Base-by-base conservation (phyloP, 2,888 invertebrate genomes). In the Tuta absoluta region DNA sequence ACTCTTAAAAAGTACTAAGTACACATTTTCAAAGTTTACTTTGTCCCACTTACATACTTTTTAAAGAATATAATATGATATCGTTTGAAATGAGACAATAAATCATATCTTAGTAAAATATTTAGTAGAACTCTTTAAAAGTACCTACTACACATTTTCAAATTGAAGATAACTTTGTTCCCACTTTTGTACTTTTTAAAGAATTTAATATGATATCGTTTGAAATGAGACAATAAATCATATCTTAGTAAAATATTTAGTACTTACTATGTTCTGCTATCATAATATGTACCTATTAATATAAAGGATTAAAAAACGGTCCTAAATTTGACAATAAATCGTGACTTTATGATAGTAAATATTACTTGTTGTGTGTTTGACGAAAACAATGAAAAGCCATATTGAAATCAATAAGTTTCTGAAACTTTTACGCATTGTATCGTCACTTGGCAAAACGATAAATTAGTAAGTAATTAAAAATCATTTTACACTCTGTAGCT, bases 401-500 rank as follows among this genome's bases (percentile, higher is more conserved):
- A 45, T n/a, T 21, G 21, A 3, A 24, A 38, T 38, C 8, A 49
- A 51, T 37, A 62, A 53, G 63, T 73, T 74, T 74, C 69, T 70
- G 69, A 71, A 70, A 74, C 65, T 68, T 72, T 71, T 71, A 70
- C 64, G 66, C 68, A 71, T 68, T 68, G 66, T 68, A 72, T 61
- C 28, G 58, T 67, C 64, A 68, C 71, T 71, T 53, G 71, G 68
- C 72, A 73, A 68, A 72, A 70, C 21, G 48, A 61, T 57, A 45
- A 75, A 70, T 62, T 74, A 76, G 74, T 69, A 71, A 67, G 72
- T 78, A 82, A 77, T 76, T 78, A 53, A 75, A 63, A 79, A 75
- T 72, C 75, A 80, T 84, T 86, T 82, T 81, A 83, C 89, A 89
- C 87, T 85, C 73, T 68, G 86, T 89, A 90, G 88, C 65, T 64